Conservation (phyloP, 2,888 invertebrate species). For the Chelonus formosanus region DNA sequence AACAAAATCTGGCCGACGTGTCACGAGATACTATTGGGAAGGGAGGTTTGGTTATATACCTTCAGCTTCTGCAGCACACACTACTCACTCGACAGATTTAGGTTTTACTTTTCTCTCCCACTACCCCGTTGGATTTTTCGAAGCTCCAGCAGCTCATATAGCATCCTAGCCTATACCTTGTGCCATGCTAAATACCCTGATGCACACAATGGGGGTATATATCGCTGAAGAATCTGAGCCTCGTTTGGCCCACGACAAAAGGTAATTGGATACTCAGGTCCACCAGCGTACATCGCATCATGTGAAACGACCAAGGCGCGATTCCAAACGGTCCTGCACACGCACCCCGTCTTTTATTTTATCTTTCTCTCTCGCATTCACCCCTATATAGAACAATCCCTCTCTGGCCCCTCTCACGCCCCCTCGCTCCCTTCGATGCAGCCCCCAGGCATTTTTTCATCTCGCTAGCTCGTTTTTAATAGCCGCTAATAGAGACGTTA, state of each 20-base stretch:
- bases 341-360: slow-evolving; percentile 29
- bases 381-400: slow-evolving; percentile 21
- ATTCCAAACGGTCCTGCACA: slow-evolving; percentile 49
- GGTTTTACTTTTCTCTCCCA: slow-evolving; percentile 19
- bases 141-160: not conserved
- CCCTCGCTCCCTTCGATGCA: slow-evolving; percentile 20
- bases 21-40: slow-evolving; percentile 53
- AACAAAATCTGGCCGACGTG: slow-evolving; percentile 61
- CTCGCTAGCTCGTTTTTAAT: slow-evolving; percentile 59
- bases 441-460: slow-evolving; percentile 30
- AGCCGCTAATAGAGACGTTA: slow-evolving; percentile 65
- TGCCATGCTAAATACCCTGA: slow-evolving; percentile 59
- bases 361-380: slow-evolving; percentile 33
- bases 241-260: slow-evolving; percentile 59
- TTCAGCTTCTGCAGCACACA: slow-evolving; percentile 27
- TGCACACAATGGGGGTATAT: slow-evolving; percentile 51
- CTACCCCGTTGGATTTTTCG: not conserved
- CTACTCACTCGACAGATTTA: slow-evolving; percentile 15
- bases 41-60: slow-evolving; percentile 12
- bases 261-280: slow-evolving; percentile 61
- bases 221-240: slow-evolving; percentile 42
- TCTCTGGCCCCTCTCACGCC: slow-evolving; percentile 36
- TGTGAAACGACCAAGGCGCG: slow-evolving; percentile 54
- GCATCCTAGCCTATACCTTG: slow-evolving; percentile 40
- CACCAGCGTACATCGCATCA: slow-evolving; percentile 44